phyloP scores from a whole-genome alignment of 2,113 vertebrate species.

The Orcinus orca region DNA sequence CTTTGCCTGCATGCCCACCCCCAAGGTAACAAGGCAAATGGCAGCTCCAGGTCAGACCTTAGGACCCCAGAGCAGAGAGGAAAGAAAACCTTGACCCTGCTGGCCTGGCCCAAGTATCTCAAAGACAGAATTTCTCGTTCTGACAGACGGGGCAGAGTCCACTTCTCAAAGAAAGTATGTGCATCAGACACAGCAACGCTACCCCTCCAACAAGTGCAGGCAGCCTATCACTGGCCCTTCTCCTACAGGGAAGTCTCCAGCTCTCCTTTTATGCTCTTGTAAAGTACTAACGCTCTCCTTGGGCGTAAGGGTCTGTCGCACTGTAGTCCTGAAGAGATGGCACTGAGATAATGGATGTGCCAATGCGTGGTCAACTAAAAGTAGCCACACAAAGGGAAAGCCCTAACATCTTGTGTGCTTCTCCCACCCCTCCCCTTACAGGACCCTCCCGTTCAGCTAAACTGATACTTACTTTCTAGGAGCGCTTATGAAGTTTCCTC shows the following conservation, averaged over 20 bases:
- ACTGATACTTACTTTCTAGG: rapidly evolving
- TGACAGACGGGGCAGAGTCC: not conserved
- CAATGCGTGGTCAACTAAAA: rapidly evolving
- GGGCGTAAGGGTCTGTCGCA: rapidly evolving
- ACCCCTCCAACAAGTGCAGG: rapidly evolving
- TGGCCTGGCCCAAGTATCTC: not conserved
- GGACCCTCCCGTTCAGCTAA: too few species aligned
- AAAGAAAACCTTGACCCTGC: too few species aligned
- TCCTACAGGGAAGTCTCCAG: rapidly evolving
- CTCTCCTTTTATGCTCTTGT: not conserved
- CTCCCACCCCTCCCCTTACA: rapidly evolving
- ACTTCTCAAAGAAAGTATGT: not conserved
- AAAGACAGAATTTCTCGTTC: not conserved
- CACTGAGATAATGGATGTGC: rapidly evolving
- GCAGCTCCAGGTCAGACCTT: not conserved
- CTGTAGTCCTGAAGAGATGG: rapidly evolving
- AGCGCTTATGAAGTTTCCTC: not conserved
- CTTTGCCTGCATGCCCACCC: rapidly evolving
- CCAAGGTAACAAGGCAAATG: rapidly evolving
- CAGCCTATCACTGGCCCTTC: rapidly evolving
- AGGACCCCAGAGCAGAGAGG: not conserved
- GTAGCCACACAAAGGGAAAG: rapidly evolving
- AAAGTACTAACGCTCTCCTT: not conserved
- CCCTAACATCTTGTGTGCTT: too few species aligned
- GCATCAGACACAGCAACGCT: rapidly evolving